Conservation (phyloP, 2,797 vertebrate species). For the Champsocephalus esox region DNA sequence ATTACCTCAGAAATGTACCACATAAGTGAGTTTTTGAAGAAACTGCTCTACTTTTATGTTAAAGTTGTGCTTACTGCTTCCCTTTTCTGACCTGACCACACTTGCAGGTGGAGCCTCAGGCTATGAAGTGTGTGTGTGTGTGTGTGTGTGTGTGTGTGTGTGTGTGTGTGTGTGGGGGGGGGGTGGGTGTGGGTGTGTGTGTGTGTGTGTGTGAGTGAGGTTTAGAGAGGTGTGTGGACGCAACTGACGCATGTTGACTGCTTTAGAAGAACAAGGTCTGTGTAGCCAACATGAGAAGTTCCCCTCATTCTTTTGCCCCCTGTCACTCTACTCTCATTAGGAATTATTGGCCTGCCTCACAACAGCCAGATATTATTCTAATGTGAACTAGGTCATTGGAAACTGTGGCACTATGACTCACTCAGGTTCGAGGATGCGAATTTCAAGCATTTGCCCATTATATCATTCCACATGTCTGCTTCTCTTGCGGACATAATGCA, state of each 20-base stretch:
- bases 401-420: constrained; percentile 56
- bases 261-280: constrained; percentile 61
- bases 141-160: constrained; percentile 8
- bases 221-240: constrained; percentile 62
- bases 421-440: constrained; percentile 30
- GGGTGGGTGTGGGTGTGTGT: not conserved
- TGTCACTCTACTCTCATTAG: constrained; percentile 47
- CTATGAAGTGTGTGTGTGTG: constrained; percentile 21
- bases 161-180: not conserved
- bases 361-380: constrained; percentile 59
- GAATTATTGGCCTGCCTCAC: constrained; percentile 50
- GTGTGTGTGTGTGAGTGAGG: constrained; percentile 41
- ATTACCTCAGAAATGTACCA: constrained; percentile 46
- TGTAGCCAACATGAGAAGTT: constrained; percentile 33
- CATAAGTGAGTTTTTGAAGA: constrained; percentile 41
- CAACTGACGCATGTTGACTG: constrained; percentile 60
- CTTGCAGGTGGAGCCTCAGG: constrained; percentile 43
- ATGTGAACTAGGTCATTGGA: constrained; percentile 67
- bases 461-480: constrained; percentile 19
- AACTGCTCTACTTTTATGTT: constrained; percentile 24
- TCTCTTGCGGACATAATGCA: constrained; percentile 13
- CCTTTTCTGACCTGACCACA: constrained; percentile 42
- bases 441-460: constrained; percentile 36
- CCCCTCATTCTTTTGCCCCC: constrained; percentile 27
- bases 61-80: constrained; percentile 21